phyloP scores from a whole-genome alignment of 2,888 invertebrate genomes.

The Acholoe squamosa region DNA sequence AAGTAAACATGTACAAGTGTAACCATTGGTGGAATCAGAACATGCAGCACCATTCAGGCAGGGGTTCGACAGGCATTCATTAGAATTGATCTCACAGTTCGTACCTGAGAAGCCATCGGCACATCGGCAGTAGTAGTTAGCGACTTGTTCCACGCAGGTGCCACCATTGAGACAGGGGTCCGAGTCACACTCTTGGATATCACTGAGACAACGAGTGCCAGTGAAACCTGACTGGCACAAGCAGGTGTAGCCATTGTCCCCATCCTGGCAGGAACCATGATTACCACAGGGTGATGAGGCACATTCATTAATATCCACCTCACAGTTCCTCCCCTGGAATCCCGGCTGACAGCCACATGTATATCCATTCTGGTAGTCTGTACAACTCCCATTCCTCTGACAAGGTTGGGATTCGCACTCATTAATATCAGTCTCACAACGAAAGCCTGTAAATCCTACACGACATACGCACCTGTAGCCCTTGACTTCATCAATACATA shows the following conservation, averaged over 20 bases:
- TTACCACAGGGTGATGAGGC: slow-evolving; percentile 46
- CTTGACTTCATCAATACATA: slow-evolving; percentile 11
- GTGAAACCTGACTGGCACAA: slow-evolving; percentile 71
- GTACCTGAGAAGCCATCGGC: slow-evolving; percentile 68
- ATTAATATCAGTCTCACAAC: slow-evolving; percentile 60
- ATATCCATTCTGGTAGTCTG: slow-evolving; percentile 86
- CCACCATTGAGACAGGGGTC: slow-evolving; percentile 70
- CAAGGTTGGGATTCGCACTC: slow-evolving; percentile 66
- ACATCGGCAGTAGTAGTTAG: slow-evolving; percentile 69
- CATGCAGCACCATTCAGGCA: slow-evolving; percentile 70
- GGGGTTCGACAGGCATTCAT: slow-evolving; percentile 68
- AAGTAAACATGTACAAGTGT: slow-evolving; percentile 67
- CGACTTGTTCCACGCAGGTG: slow-evolving; percentile 70
- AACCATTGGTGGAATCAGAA: slow-evolving; percentile 82
- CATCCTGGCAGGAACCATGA: slow-evolving; percentile 59
- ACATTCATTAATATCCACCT: slow-evolving; percentile 89
- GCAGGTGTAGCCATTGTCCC: slow-evolving; percentile 68
- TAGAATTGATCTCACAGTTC: slow-evolving; percentile 69
- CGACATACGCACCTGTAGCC: slow-evolving; percentile 64
- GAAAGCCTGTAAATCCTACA: slow-evolving; percentile 65
- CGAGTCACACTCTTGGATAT: slow-evolving; percentile 67
- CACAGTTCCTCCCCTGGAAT: slow-evolving; percentile 75
- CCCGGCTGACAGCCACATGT: slow-evolving; percentile 77
- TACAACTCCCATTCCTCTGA: slow-evolving; percentile 36
- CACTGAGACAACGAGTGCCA: slow-evolving; percentile 65